Conservation (phyloP, 2,888 invertebrate species). For the Drosophila anomalipes region DNA sequence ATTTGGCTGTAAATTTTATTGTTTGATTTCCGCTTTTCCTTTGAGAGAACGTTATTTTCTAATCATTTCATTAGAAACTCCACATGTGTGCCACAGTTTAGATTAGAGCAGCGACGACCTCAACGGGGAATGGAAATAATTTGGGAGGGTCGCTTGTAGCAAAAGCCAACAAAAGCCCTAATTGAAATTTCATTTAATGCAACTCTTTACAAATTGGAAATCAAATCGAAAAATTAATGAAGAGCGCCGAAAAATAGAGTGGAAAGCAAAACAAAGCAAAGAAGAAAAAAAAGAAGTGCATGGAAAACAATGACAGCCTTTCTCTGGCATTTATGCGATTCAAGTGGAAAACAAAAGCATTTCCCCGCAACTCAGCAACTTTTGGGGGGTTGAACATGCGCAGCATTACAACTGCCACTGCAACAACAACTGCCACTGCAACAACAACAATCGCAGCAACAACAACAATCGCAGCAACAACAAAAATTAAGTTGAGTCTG, state of each 20-base stretch:
- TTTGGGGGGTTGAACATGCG: slow-evolving; percentile 52
- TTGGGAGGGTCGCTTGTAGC: not conserved
- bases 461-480: not conserved
- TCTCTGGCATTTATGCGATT: slow-evolving; percentile 19
- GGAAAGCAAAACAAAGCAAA: slow-evolving; percentile 37
- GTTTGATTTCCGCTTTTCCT: not conserved
- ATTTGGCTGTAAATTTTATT: not conserved
- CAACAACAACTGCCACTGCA: not conserved
- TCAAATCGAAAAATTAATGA: slow-evolving; percentile 64
- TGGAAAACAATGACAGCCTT: slow-evolving; percentile 56
- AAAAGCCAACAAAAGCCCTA: slow-evolving; percentile 31
- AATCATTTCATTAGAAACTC: slow-evolving; percentile 20
- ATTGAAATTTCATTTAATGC: slow-evolving; percentile 68
- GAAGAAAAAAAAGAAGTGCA: slow-evolving; percentile 30
- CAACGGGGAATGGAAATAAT: slow-evolving; percentile 2
- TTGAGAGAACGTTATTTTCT: not conserved
- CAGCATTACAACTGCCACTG: slow-evolving; percentile 17
- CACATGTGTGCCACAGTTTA: slow-evolving; percentile 24
- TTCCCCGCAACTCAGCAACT: slow-evolving; percentile 14
- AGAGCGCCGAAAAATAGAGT: slow-evolving; percentile 51
- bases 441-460: not conserved
- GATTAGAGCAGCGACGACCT: slow-evolving; percentile 6
- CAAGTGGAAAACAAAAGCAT: slow-evolving; percentile 76
- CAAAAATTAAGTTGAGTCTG: slow-evolving; percentile 3
- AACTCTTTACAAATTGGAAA: slow-evolving; percentile 45